Conservation (phyloP, 2,888 invertebrate species). For the Vanessa cardui region DNA sequence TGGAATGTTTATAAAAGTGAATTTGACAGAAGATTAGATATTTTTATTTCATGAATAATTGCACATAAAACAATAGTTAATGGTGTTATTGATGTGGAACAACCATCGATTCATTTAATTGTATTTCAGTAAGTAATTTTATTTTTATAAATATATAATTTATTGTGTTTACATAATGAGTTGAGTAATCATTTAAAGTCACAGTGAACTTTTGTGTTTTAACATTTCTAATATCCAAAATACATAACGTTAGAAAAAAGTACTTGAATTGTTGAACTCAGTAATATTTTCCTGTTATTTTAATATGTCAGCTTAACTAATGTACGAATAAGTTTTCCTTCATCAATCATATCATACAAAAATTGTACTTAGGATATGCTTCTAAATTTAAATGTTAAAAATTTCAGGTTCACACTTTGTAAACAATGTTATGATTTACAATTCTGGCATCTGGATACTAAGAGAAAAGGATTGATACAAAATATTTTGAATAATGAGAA, state of each 20-base stretch:
- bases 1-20: constrained; percentile 49
- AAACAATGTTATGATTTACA: neutral
- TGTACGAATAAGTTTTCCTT: too few relatives aligned
- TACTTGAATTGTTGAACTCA: too few relatives aligned
- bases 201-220: neutral
- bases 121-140: constrained; percentile 42
- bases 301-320: too few relatives aligned
- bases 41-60: constrained; percentile 34
- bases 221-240: neutral
- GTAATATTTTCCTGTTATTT: too few relatives aligned
- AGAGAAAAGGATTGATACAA: neutral
- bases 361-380: too few relatives aligned
- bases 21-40: constrained; percentile 50
- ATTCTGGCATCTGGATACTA: neutral
- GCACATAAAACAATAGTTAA: constrained; percentile 5
- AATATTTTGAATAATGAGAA: constrained; percentile 13
- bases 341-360: too few relatives aligned
- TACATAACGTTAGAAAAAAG: neutral
- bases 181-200: constrained; percentile 24
- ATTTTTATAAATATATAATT: constrained; percentile 37
- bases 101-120: neutral
- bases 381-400: neutral
- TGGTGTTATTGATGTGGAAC: constrained; percentile 1
- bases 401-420: neutral
- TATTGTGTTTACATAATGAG: constrained; percentile 65